Base-by-base conservation (phyloP, 2,888 invertebrate genomes). In the Platycnemis pennipes region DNA sequence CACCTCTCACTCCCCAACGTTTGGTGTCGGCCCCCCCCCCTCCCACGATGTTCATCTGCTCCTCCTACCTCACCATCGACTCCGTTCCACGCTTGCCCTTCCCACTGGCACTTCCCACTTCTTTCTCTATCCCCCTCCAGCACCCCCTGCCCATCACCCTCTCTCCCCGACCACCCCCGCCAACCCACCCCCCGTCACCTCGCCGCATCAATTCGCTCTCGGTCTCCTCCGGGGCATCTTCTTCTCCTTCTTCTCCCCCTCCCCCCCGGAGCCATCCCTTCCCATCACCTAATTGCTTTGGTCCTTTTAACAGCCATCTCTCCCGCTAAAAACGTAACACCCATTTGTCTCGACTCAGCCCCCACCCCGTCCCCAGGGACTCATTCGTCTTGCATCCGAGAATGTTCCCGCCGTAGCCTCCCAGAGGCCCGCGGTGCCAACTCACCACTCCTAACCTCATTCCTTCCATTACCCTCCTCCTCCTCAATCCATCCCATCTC, bases 301-400 rank as follows among this genome's bases (percentile, higher is more conserved):
- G 91, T 91, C 91, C 91, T 91, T 91, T 91, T 91, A 91, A 91
- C 91, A 91, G 63, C 91, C 91, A 91, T 91, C 91, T 89, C 56
- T 56, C 63, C 91, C 44, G 91, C 91, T 91, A 91, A 91, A 91
- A 91, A 91, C 91, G 91, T 91, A 63, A 42, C 63, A 91, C 63
- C 63, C 63, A 91, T 91, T 91, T 91, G 91, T 91, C 91, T 91
- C 89, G 89, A 26, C 89, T 56, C 91, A 69, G 19, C 91, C 63
- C 69, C 89, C 89, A 45, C 46, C 19, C 42, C 86, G 16, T 42
- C 87, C 45, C 87, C 86, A 5, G 19, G 13, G 13, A 56, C 44
- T 63, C 91, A 63, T 91, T 63, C 91, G 91, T 69, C 91, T 91
- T 63, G 91, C 91, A 91, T 91, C 45, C 69, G 91, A 91, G 44